phyloP scores from a whole-genome alignment of 92 coral and sea anemone species.

The Zoanthus gigantus region DNA sequence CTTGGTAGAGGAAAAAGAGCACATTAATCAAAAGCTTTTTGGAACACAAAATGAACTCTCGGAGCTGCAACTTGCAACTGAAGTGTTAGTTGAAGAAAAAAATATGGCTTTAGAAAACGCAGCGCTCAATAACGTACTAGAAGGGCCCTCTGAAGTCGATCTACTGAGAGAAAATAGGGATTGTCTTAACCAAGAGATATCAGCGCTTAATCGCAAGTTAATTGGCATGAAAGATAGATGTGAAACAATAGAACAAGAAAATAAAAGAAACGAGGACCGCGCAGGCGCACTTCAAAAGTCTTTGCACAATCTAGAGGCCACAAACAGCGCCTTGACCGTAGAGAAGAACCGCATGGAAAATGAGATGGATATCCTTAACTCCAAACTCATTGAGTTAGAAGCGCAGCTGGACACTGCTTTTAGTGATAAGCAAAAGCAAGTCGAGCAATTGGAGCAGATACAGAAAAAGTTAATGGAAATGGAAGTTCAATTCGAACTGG shows the following conservation, averaged over 20 bases:
- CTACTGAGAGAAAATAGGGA: constrained; percentile 85
- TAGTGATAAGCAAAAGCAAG: constrained; percentile 72
- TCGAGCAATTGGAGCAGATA: constrained; percentile 73
- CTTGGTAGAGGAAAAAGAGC: constrained; percentile 87
- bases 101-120: constrained; percentile 66
- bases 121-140: constrained; percentile 59
- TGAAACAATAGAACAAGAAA: constrained; percentile 83
- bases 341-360: constrained; percentile 82
- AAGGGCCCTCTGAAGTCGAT: constrained; percentile 66
- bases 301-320: constrained; percentile 67
- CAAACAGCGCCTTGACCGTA: constrained; percentile 69
- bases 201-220: constrained; percentile 75
- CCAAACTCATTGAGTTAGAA: constrained; percentile 82
- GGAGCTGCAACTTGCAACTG: constrained; percentile 70
- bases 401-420: constrained; percentile 80
- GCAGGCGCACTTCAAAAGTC: constrained; percentile 70
- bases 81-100: constrained; percentile 63
- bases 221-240: constrained; percentile 73
- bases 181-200: constrained; percentile 82
- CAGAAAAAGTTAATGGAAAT: constrained; percentile 79
- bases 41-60: constrained; percentile 76
- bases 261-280: constrained; percentile 68
- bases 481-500: constrained; percentile 86
- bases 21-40: constrained; percentile 77
- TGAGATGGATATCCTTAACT: constrained; percentile 77